phyloP scores from a whole-genome alignment of 1,140 invertebrate species.

The Ceratina australensis region DNA sequence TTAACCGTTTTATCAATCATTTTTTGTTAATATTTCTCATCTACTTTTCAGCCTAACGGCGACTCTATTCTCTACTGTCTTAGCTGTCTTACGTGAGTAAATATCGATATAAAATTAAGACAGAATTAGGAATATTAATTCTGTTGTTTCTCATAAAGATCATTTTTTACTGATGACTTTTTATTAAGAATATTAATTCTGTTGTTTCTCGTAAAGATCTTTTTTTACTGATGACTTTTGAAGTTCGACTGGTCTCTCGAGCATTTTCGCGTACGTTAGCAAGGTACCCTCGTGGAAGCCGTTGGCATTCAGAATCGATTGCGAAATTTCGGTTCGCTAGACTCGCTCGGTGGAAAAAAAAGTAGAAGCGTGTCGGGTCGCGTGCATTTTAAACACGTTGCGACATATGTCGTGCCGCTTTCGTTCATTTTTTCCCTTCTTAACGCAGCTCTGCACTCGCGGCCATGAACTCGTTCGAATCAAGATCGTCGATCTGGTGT shows the following conservation, averaged over 20 bases:
- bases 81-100: constrained; percentile 73
- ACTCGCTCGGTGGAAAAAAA: neutral
- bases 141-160: too few species aligned
- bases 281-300: neutral
- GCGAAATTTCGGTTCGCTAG: constrained; percentile 10
- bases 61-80: constrained; percentile 51
- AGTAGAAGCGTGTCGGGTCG: neutral
- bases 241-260: too few species aligned
- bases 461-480: constrained; percentile 1
- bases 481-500: neutral
- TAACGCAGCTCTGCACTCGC: neutral
- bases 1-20: neutral
- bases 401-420: neutral
- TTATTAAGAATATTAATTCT: too few species aligned
- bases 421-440: neutral
- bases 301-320: constrained; percentile 18
- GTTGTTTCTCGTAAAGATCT: too few species aligned
- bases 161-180: too few species aligned
- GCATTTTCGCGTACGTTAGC: neutral
- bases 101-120: neutral
- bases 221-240: too few species aligned
- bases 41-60: constrained; percentile 63
- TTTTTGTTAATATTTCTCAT: neutral
- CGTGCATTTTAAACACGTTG: constrained; percentile 18
- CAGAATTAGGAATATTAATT: too few species aligned